Evolutionary conservation across 2,113 vertebrate genomes (phyloP), one percentile per base, ranked within the genome.

Genomic region (Campylomormyrus numenius): DNA sequence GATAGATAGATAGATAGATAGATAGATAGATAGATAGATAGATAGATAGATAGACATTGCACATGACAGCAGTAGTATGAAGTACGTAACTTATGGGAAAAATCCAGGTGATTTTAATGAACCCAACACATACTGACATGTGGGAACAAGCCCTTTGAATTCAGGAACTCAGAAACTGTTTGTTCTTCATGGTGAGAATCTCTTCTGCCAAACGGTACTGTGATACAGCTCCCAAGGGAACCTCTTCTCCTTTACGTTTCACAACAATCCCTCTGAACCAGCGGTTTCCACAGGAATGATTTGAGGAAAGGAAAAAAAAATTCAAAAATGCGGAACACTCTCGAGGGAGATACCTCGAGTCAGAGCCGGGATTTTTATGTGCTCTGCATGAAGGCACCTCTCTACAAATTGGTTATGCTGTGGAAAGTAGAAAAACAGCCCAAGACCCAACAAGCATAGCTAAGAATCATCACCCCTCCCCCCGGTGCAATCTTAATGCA

Each of bases 341-440:
- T 77, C 88, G 4, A 70, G 88, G 66, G 88, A 89, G 66, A 89
- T 7, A 3, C 70, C 31, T 89, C 15, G 8, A 89, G n/a, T 24
- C 66, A 17, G 46, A 77, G 46, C 24, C 19, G 4, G 31, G n/a
- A 74, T 89, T 89, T n/a, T 77, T 77, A 77, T 89, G 27, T 80
- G 45, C n/a, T 35, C 46, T 19, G 88, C 66, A 89, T 31, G 46
- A 46, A 77, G 66, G 62, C 4, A 27, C 66, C 56, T 87, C 50
- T 56, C 86, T 53, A 77, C 66, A 89, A 89, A 89, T 50, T 89
- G 66, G 42, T 89, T 89, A 66, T 77, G 62, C 46, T 17, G 48
- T 70, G 31, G 48, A 39, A 89, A 66, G 35, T 77, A 31, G 35
- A 39, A 42, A 80, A 80, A 7, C 31, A 35, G 46, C 24, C 88